These are phyloP conservation scores for Limenitis camilla DNA, from an alignment of 2,888 invertebrate species.

Conservation along the genomic window DNA sequence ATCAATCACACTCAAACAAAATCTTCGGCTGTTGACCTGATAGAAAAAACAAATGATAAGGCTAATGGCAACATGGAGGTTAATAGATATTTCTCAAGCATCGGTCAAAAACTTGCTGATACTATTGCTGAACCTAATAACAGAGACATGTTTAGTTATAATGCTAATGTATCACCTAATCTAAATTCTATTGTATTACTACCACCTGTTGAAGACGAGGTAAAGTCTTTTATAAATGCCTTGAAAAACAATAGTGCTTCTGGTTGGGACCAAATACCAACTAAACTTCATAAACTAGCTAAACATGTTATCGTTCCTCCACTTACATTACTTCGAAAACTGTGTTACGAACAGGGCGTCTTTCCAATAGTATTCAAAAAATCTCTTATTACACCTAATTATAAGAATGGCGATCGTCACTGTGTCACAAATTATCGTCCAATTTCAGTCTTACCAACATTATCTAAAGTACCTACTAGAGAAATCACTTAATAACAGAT, in stretches of 20 bases:
- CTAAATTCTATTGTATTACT: neutral
- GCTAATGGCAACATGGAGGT: neutral
- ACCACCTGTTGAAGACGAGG: neutral
- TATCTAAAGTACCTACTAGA: constrained; percentile 20
- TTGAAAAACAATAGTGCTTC: neutral
- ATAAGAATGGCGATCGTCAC: too few species aligned
- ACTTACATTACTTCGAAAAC: constrained; percentile 11
- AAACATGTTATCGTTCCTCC: constrained; percentile 2
- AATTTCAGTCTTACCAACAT: constrained; percentile 1
- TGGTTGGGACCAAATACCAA: constrained; percentile 14
- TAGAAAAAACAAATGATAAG: neutral
- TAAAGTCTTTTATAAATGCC: neutral
- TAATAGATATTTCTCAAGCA: constrained; percentile 4
- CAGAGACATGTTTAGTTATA: neutral
- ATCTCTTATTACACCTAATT: constrained; percentile 4
- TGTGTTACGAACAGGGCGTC: constrained; percentile 5
- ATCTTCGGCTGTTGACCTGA: neutral
- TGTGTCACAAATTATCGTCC: too few species aligned
- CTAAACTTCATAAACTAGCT: constrained; percentile 2
- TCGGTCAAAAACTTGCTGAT: neutral
- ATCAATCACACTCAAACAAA: neutral
- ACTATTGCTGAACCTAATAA: neutral
- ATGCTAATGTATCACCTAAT: neutral
- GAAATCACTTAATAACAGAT: constrained; percentile 12
- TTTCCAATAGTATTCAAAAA: constrained; percentile 13